These are phyloP conservation scores for Crossocerus cetratus DNA, from an alignment of 2,888 invertebrate species.

Conservation along the genomic window DNA sequence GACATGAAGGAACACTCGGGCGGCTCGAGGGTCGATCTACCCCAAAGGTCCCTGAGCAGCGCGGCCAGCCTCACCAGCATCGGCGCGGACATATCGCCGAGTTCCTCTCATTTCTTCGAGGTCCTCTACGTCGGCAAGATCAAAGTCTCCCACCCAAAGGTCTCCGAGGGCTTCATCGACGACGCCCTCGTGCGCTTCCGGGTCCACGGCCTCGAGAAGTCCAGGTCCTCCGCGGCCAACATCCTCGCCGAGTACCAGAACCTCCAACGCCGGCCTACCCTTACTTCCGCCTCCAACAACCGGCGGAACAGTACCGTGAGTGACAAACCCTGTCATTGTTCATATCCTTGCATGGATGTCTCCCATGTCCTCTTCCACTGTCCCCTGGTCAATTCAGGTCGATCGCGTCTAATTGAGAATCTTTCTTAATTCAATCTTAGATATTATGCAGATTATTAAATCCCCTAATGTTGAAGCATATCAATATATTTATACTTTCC, in stretches of 20 bases:
- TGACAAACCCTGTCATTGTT: too few relatives aligned
- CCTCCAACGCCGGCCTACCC: constrained; percentile 66
- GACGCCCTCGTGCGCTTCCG: constrained; percentile 92
- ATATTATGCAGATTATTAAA: too few relatives aligned
- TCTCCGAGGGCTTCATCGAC: constrained; percentile 92
- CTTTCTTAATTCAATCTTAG: too few relatives aligned
- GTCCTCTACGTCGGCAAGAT: constrained; percentile 93
- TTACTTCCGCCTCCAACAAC: constrained; percentile 58
- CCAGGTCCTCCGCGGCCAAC: constrained; percentile 78
- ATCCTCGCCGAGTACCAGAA: constrained; percentile 76
- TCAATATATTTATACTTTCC: too few relatives aligned
- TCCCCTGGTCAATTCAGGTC: too few relatives aligned
- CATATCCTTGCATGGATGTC: too few relatives aligned
- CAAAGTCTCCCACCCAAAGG: constrained; percentile 90
- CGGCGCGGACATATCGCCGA: constrained; percentile 88
- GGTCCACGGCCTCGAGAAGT: constrained; percentile 87
- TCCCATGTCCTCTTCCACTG: too few relatives aligned
- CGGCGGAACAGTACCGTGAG: constrained; percentile 72
- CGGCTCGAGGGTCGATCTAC: constrained; percentile 65
- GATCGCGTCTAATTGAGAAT: too few relatives aligned
- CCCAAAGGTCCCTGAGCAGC: constrained; percentile 79
- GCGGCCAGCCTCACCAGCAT: constrained; percentile 85
- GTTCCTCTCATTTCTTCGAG: constrained; percentile 93
- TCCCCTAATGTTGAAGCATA: too few relatives aligned
- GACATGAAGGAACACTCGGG: constrained; percentile 76